phyloP scores from a whole-genome alignment of 2,797 vertebrate species.

The Anguilla obscura region DNA sequence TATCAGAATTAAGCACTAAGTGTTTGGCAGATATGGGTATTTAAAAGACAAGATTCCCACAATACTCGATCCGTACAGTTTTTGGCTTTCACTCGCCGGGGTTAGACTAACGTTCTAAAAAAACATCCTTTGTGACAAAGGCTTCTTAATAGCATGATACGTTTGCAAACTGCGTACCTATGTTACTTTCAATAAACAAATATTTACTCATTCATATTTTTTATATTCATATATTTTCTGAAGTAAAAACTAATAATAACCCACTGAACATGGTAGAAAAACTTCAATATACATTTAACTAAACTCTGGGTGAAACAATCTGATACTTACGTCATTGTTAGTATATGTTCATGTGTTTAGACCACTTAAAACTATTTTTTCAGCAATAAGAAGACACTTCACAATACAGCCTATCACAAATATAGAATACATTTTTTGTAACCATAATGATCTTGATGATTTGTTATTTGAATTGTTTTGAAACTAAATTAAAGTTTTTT shows the following conservation, averaged over 20 bases:
- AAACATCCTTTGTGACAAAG: conserved; percentile 50
- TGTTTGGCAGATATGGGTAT: conserved; percentile 39
- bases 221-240: not conserved
- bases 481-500: not conserved
- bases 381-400: not conserved
- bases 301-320: not conserved
- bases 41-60: conserved; percentile 48
- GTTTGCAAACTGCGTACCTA: conserved; percentile 46
- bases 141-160: conserved; percentile 48
- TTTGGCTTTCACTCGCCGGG: conserved; percentile 65
- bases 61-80: conserved; percentile 60
- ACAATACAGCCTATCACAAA: not conserved
- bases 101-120: conserved; percentile 61
- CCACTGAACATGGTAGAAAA: not conserved
- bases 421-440: not conserved
- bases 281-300: not conserved
- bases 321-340: not conserved
- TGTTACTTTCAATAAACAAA: not conserved
- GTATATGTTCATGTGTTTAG: not conserved
- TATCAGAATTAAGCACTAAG: conserved; percentile 45
- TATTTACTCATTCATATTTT: not conserved
- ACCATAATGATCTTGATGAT: not conserved
- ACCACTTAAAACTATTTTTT: not conserved
- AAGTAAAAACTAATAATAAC: not conserved
- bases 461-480: not conserved